Percentiles rank a stretch among this genome's conserved stretches.
These are phyloP conservation scores for Etia nguti DNA, from an alignment of 2,113 vertebrate genomes.

Conservation along the genomic window DNA sequence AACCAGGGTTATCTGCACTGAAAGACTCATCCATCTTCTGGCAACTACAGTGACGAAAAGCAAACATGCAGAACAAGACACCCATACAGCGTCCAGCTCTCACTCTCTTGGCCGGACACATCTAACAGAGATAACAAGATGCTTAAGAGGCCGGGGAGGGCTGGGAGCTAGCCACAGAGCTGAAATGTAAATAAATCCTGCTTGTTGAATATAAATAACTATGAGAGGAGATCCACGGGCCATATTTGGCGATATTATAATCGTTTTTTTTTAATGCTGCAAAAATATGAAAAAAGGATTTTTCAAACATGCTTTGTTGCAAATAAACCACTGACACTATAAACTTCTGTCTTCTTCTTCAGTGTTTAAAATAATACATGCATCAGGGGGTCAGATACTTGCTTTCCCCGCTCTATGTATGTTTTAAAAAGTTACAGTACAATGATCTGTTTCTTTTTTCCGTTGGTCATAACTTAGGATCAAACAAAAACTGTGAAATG, in stretches of 20 bases:
- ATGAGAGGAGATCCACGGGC: not conserved
- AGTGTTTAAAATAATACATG: not conserved
- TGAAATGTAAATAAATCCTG: conserved; percentile 50
- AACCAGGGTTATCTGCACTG: conserved; percentile 43
- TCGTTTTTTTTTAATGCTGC: not conserved
- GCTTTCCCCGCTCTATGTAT: not conserved
- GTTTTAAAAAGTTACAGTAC: not conserved
- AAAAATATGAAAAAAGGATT: not conserved
- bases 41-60: conserved; percentile 60
- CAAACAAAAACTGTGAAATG: not conserved
- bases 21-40: conserved; percentile 72
- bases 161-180: conserved; percentile 16
- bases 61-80: conserved; percentile 70
- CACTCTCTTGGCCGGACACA: conserved; percentile 43
- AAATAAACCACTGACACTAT: not conserved
- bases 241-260: not conserved
- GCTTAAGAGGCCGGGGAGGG: conserved; percentile 42
- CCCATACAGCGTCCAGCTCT: conserved; percentile 52
- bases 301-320: not conserved
- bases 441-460: not conserved
- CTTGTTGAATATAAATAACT: conserved; percentile 24
- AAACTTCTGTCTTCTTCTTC: not conserved
- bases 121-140: conserved; percentile 60
- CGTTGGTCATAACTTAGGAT: not conserved
- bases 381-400: not conserved